Evolutionary conservation across 1,140 invertebrate genomes (phyloP).

Genomic region (Helicoverpa zea): DNA sequence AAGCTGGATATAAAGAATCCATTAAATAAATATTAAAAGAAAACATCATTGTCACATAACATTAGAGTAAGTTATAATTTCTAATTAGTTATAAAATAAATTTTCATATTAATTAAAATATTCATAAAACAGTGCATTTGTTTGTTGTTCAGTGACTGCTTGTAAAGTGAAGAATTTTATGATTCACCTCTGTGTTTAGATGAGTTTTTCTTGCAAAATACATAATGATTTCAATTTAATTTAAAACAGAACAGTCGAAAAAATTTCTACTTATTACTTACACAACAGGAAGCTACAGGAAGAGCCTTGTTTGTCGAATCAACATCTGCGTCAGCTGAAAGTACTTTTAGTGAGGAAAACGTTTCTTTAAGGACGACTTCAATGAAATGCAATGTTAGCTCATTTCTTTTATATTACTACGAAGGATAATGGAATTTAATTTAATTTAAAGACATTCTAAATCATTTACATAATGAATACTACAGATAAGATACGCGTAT

Average conservation of each 20-base stretch:
- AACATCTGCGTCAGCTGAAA: conserved; percentile 14
- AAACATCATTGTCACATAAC: too few relatives aligned
- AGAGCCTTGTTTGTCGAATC: conserved; percentile 2
- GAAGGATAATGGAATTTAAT: not conserved
- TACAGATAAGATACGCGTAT: too few relatives aligned
- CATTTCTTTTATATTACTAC: conserved; percentile 4
- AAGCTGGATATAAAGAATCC: too few relatives aligned
- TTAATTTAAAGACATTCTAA: not conserved
- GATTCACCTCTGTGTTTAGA: not conserved
- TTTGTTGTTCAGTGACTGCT: too few relatives aligned
- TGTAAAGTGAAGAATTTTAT: not conserved
- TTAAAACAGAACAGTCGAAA: not conserved
- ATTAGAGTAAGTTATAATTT: too few relatives aligned
- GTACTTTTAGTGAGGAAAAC: not conserved
- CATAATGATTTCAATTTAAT: not conserved
- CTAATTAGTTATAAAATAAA: too few relatives aligned
- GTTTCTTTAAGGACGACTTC: conserved; percentile 3
- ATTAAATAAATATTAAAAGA: too few relatives aligned
- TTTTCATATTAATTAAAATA: too few relatives aligned
- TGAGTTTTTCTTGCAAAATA: not conserved
- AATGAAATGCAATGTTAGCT: not conserved
- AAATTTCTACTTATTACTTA: conserved; percentile 19
- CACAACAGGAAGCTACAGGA: too few relatives aligned
- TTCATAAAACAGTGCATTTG: too few relatives aligned
- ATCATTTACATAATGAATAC: too few relatives aligned